Conservation (phyloP, 2,113 vertebrate genomes). For the Myrmecophaga tridactyla region DNA sequence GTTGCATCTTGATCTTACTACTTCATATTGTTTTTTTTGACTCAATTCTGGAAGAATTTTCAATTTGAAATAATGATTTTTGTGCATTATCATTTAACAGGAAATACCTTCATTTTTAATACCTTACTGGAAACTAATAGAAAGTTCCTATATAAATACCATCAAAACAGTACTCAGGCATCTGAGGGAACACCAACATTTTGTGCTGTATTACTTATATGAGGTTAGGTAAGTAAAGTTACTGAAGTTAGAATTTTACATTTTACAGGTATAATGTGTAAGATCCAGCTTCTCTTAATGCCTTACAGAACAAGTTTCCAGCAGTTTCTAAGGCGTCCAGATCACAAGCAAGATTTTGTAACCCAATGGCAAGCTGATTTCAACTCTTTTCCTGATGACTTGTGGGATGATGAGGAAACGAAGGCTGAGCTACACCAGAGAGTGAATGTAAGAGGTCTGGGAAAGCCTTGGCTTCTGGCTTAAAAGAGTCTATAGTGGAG, state of each 20-base stretch:
- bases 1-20: neutral
- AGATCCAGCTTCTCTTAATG: neutral
- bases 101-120: slow-evolving; percentile 86
- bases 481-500: neutral
- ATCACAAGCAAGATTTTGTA: slow-evolving; percentile 92
- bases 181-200: slow-evolving; percentile 83
- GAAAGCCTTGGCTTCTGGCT: neutral
- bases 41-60: neutral
- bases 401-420: slow-evolving; percentile 90
- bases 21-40: neutral
- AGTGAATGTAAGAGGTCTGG: slow-evolving; percentile 86
- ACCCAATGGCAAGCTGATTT: slow-evolving; percentile 92
- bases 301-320: slow-evolving; percentile 87
- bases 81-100: slow-evolving; percentile 81
- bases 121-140: slow-evolving; percentile 88
- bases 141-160: slow-evolving; percentile 84
- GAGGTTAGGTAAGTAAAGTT: slow-evolving; percentile 84
- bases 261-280: neutral
- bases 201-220: slow-evolving; percentile 84
- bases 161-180: slow-evolving; percentile 88
- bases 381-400: slow-evolving; percentile 89
- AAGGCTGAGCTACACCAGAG: slow-evolving; percentile 93
- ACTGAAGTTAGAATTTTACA: neutral
- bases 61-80: slow-evolving; percentile 21
- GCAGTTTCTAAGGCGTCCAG: slow-evolving; percentile 86